A percentile compares a stretch with the other conserved stretches of the same genome.
These are phyloP conservation scores for Heliconius sara DNA, from an alignment of 2,888 invertebrate genomes.

Conservation along the genomic window DNA sequence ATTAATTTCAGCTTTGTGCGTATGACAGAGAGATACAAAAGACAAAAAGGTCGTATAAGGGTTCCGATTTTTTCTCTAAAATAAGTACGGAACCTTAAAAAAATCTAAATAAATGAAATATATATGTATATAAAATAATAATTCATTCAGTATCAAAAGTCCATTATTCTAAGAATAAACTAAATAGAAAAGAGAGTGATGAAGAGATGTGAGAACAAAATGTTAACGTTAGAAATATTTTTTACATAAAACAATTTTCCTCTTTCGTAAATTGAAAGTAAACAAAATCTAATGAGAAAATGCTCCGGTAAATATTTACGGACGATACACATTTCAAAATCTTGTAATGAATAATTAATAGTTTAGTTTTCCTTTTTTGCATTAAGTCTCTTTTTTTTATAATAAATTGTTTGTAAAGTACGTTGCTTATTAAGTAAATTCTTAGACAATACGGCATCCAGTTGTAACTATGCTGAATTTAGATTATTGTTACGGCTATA, in stretches of 20 bases:
- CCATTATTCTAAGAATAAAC: not conserved
- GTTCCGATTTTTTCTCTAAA: too few relatives aligned
- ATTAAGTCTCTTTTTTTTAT: not conserved
- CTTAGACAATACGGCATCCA: too few relatives aligned
- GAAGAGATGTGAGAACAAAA: not conserved
- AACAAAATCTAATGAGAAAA: constrained; percentile 15
- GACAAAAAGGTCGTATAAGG: too few relatives aligned
- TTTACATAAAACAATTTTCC: constrained; percentile 21
- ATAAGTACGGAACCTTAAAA: too few relatives aligned
- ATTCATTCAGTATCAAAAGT: not conserved
- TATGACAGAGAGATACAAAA: too few relatives aligned
- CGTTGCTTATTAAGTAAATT: too few relatives aligned
- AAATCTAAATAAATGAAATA: too few relatives aligned
- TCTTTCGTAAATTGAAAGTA: constrained; percentile 19
- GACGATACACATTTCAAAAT: constrained; percentile 8
- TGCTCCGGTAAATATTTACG: constrained; percentile 21
- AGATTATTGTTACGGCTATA: too few relatives aligned
- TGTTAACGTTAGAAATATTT: constrained; percentile 1
- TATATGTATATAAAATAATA: too few relatives aligned
- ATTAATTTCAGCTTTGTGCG: too few relatives aligned
- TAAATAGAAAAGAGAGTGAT: not conserved
- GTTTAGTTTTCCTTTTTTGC: not conserved
- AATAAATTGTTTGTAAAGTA: not conserved
- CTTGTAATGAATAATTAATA: not conserved
- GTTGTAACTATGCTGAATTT: too few relatives aligned